These are phyloP conservation scores for Ephialtes manifestator DNA, from an alignment of 2,888 invertebrate genomes.

Conservation along the genomic window DNA sequence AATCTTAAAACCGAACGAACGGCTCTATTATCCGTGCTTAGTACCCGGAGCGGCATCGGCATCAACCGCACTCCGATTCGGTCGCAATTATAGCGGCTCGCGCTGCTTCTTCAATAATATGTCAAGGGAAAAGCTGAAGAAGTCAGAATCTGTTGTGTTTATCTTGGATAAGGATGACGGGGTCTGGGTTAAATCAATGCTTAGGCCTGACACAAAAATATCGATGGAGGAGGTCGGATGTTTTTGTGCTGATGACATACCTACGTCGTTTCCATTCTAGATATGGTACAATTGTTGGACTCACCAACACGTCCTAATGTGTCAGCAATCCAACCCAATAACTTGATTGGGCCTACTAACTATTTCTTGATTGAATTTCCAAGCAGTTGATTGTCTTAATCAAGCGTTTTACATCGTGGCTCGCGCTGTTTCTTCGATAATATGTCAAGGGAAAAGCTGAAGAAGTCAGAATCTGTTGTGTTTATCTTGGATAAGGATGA, in stretches of 20 bases:
- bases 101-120: slow-evolving; percentile 33
- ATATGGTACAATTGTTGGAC: neutral
- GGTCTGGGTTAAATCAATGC: neutral
- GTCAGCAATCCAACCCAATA: neutral
- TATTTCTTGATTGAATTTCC: too few species aligned
- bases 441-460: neutral
- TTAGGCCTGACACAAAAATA: neutral
- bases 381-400: too few species aligned
- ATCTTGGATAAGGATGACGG: slow-evolving; percentile 10
- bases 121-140: neutral
- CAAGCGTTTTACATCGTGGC: too few species aligned
- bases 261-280: neutral
- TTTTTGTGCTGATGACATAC: neutral
- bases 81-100: slow-evolving; percentile 71
- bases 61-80: slow-evolving; percentile 69
- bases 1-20: slow-evolving; percentile 79
- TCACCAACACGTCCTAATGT: too few species aligned
- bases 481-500: slow-evolving; percentile 3
- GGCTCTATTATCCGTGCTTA: slow-evolving; percentile 73
- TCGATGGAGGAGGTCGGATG: neutral
- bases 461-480: neutral
- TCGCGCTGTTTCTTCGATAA: slow-evolving; percentile 38
- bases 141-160: neutral
- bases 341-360: too few species aligned
- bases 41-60: slow-evolving; percentile 29